phyloP scores from a whole-genome alignment of 2,113 vertebrate genomes.

The Phalacrocorax aristotelis region DNA sequence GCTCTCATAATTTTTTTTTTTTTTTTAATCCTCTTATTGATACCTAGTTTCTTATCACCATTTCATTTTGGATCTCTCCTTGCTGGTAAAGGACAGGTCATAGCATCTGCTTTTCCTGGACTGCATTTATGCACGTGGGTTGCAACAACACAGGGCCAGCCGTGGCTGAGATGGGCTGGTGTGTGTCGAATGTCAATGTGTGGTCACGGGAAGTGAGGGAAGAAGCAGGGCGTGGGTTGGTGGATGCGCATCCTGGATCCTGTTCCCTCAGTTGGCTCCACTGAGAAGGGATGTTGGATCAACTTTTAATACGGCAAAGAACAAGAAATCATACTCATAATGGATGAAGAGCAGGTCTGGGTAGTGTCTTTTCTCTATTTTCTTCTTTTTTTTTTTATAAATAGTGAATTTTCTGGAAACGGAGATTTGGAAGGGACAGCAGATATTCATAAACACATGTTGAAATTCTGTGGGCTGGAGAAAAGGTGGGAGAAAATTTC shows the following conservation, averaged over 20 bases:
- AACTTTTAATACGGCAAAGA: background rate
- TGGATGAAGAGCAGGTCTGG: background rate
- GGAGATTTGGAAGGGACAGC: background rate
- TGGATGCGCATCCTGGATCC: background rate
- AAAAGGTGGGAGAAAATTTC: background rate
- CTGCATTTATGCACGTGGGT: background rate
- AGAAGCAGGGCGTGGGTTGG: background rate
- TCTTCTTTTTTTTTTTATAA: background rate
- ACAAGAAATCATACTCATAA: background rate
- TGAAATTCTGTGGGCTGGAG: background rate
- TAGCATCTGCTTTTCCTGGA: background rate
- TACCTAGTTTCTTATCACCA: background rate
- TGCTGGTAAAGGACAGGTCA: background rate
- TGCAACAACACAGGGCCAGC: background rate
- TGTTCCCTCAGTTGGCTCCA: background rate
- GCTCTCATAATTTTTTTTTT: background rate
- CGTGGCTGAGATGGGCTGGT: background rate
- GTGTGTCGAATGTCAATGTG: background rate
- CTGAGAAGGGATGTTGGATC: background rate
- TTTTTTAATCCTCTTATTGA: background rate
- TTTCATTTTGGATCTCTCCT: background rate
- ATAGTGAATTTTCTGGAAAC: background rate
- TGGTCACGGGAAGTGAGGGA: rapidly evolving
- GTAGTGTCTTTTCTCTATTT: background rate
- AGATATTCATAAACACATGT: background rate